Evolutionary conservation across 35 echinoderm and acorn worm species (phyloP), one percentile per base, ranked within the genome.

Genomic region (Diadema setosum): DNA sequence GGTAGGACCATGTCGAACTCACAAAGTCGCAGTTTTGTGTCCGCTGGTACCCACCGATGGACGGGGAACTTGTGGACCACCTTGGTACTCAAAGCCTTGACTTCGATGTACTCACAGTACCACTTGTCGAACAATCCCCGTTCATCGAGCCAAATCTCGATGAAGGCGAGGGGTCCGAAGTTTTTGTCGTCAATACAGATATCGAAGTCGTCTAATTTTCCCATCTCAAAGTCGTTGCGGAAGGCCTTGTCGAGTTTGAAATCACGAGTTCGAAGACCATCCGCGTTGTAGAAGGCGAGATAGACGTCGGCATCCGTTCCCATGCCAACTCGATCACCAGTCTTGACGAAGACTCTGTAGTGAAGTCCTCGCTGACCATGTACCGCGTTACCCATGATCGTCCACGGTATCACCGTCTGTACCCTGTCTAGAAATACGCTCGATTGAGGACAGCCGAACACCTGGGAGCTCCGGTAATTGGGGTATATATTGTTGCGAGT

Each of bases 221-320:
- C 84, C 5, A 37, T 3, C 41, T 74, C 63, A 26, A 87, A 75
- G 61, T 87, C 84, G 32, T 87, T 45, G 7, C 33, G 57, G 17
- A 37, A 87, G n/a, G 42, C 5, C 5, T 11, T 20, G 27, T 65
- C 61, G 24, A 87, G 61, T 23, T 75, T 35, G 7, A 74, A n/a
- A 24, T 87, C 40, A 3, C 4, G 4, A 39, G 84, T 70, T 26
- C 48, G 17, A 17, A 21, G n/a, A 5, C 61, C 59, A 1, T 46
- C 8, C 37, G 23, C 37, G 35, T 87, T 87, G 12, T 40, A 42
- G 2, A 87, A 65, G 1, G 46, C 63, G 5, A 87, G 39, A 3
- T 20, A 75, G 37, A 87, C 84, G 4, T 64, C 74, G 37, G 84
- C 84, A 35, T 87, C 46, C 20, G 84, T 87, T 18, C 84, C 84